Evolutionary conservation across 2,888 invertebrate genomes (phyloP).

Genomic region (Xestia sexstrigata): DNA sequence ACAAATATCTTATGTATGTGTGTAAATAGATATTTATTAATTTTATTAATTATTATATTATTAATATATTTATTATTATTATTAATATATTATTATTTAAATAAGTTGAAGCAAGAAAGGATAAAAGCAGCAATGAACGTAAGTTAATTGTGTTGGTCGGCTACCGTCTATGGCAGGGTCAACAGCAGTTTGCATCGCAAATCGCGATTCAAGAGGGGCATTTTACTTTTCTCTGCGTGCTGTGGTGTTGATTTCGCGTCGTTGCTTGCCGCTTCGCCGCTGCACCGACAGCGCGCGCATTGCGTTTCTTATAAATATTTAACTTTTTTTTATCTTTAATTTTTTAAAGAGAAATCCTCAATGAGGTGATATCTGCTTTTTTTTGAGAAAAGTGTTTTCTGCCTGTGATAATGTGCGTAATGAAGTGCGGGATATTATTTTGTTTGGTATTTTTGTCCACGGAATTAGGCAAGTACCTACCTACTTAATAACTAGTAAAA

Average conservation of each 20-base stretch:
- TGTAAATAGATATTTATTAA: no score
- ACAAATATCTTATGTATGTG: no score
- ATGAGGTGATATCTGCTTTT: conserved; percentile 31
- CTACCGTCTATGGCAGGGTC: conserved; percentile 41
- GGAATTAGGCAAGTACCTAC: conserved; percentile 76
- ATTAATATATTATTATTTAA: no score
- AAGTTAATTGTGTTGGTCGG: neutral
- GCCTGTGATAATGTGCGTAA: conserved; percentile 74
- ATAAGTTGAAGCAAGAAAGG: neutral
- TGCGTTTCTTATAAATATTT: conserved; percentile 26
- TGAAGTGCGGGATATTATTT: conserved; percentile 73
- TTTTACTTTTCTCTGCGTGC: conserved; percentile 62
- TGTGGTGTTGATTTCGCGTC: conserved; percentile 52
- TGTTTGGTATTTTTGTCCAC: conserved; percentile 69
- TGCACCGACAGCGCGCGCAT: conserved; percentile 44
- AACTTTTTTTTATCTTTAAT: neutral
- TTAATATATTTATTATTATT: no score
- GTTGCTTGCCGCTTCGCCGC: conserved; percentile 35
- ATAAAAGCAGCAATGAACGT: conserved; percentile 16
- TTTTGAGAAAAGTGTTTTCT: conserved; percentile 38
- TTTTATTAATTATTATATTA: no score
- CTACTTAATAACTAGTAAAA: neutral
- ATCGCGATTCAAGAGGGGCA: conserved; percentile 51
- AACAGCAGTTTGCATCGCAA: conserved; percentile 37
- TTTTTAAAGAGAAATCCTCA: conserved; percentile 2